Percentiles rank a stretch among this genome's conserved stretches.
Conservation (phyloP, 2,113 vertebrate genomes). For the Cranoglanis bouderius region DNA sequence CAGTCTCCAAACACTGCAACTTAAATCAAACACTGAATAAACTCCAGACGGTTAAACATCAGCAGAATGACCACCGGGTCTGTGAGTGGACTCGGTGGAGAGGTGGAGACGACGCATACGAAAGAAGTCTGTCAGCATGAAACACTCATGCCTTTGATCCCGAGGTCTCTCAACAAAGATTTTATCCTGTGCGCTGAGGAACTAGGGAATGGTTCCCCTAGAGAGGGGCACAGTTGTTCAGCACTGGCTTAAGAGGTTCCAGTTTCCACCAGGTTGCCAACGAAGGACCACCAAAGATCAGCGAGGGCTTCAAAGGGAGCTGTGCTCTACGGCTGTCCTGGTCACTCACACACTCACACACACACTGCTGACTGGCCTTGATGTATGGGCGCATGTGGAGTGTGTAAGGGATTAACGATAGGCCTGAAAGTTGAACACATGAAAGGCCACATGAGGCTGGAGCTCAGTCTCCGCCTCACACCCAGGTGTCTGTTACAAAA, state of each 20-base stretch:
- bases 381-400: conserved; percentile 48
- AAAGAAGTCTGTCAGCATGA: conserved; percentile 31
- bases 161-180: conserved; percentile 15
- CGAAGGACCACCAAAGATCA: conserved; percentile 71
- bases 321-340: conserved; percentile 68
- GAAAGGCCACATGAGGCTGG: conserved; percentile 51
- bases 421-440: conserved; percentile 65
- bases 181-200: conserved; percentile 46
- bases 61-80: background rate
- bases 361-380: conserved; percentile 27
- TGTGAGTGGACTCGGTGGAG: background rate
- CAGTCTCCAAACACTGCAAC: background rate
- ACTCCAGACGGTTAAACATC: background rate
- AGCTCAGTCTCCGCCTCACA: conserved; percentile 31
- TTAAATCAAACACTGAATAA: conserved; percentile 1
- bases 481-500: conserved; percentile 3
- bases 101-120: conserved; percentile 4
- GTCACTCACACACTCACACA: conserved; percentile 62
- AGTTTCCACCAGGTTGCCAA: conserved; percentile 67
- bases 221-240: conserved; percentile 37
- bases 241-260: conserved; percentile 63
- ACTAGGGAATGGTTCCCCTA: conserved; percentile 5
- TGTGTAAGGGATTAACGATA: conserved; percentile 55
- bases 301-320: conserved; percentile 62
- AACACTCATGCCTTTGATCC: conserved; percentile 30